Evolutionary conservation across 2,797 vertebrate species (phyloP), one percentile per base, ranked within the genome.

Genomic region (Enteromius anoplus): DNA sequence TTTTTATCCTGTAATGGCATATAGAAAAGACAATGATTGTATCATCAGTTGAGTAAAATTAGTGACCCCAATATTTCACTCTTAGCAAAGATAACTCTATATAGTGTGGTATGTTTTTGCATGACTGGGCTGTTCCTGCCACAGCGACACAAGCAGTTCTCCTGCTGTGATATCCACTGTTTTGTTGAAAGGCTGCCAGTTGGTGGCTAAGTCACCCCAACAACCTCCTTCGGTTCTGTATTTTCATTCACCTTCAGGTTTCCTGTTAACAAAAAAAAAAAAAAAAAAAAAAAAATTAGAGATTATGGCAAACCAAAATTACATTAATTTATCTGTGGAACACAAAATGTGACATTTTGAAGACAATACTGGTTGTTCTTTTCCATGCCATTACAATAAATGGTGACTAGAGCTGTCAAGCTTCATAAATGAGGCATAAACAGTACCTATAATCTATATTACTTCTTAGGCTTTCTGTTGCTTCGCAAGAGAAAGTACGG

Each of bases 81-180:
- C n/a, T 26, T 60, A 40, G n/a, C 23, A 40, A 60, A 77, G 37
- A 45, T 12, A 58, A 75, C 51, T 15, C 21, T 58, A 1, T 29
- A 60, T 26, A 4, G 40, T 62, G 45, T 47, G 26, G 32, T 64
- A 47, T 29, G 23, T 2, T 19, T 80, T 60, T 47, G 42, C 23
- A 45, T 26, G 55, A 64, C 68, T 0, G 10, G 42, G 70, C 42
- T 65, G 49, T 21, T 37, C 58, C 29, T 65, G 68, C 26, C 19
- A n/a, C 14, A 21, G 14, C 75, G 89, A 92, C 87, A 92, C 91
- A 93, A 93, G 87, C 90, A 92, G 91, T 93, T 93, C 91, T 94
- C 8, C 92, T 92, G 90, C 91, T 92, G 93, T 92, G 88, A 88
- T 89, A 83, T 92, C 88, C 29, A 87, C 86, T 55, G 53, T 45